Conservation (phyloP, 2,797 vertebrate species). For the Labroides dimidiatus region DNA sequence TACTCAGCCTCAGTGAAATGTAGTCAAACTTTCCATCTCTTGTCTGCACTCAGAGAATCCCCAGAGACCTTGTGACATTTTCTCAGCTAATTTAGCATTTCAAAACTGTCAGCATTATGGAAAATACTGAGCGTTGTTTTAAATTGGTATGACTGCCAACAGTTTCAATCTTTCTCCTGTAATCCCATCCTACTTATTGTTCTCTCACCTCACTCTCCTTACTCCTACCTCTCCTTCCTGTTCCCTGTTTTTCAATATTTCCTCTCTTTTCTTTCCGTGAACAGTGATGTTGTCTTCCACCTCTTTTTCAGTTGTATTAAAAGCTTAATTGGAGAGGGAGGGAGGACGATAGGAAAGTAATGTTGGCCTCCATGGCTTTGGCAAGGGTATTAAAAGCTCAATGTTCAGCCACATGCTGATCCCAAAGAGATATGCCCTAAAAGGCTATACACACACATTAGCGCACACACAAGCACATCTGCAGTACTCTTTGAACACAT, state of each 20-base stretch:
- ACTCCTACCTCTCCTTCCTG: not conserved
- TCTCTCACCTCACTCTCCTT: constrained; percentile 4
- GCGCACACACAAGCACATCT: constrained; percentile 1
- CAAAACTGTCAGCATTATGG: constrained; percentile 63
- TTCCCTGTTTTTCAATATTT: constrained; percentile 4
- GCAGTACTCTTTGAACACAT: not conserved
- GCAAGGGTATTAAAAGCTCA: constrained; percentile 75
- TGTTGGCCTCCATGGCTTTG: constrained; percentile 47
- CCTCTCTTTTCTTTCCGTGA: constrained; percentile 40
- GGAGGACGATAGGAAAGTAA: constrained; percentile 39
- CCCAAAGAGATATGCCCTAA: constrained; percentile 63
- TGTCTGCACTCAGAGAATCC: constrained; percentile 46
- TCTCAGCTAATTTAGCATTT: constrained; percentile 67
- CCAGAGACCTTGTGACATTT: constrained; percentile 70
- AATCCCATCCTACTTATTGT: constrained; percentile 15
- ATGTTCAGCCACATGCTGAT: constrained; percentile 67
- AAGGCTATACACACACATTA: constrained; percentile 43
- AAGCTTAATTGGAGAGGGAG: constrained; percentile 62
- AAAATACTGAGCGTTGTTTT: constrained; percentile 50
- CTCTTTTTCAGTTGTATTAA: constrained; percentile 65
- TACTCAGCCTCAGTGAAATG: constrained; percentile 35
- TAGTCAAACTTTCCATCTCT: constrained; percentile 43
- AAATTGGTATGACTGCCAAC: constrained; percentile 50
- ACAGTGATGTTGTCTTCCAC: constrained; percentile 54
- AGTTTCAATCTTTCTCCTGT: constrained; percentile 23